Base-by-base conservation (phyloP, 2,888 invertebrate genomes). In the Agapetus fuscipes region DNA sequence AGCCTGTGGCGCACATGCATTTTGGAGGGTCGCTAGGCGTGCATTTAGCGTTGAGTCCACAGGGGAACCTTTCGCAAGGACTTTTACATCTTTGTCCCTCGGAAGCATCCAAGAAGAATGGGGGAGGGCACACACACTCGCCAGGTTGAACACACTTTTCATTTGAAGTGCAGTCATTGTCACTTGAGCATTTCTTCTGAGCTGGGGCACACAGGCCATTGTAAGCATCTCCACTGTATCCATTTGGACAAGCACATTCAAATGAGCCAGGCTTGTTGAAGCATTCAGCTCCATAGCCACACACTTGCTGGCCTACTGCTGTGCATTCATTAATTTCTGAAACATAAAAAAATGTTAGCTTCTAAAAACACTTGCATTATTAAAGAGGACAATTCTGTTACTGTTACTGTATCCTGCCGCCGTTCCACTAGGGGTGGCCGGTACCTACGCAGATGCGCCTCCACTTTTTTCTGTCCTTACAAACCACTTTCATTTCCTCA, bases 141-240 rank as follows among this genome's bases (percentile, higher is more conserved):
- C 91, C 91, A 2, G 90, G 90, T 58, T 91, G 86, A 16, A 90
- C 80, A 57, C 93, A 93, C 60, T 86, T 85, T 61, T 93, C 90
- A 56, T 93, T 91, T 0, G 80, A 60, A 37, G 78, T 78, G 56
- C 93, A 93, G 56, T 91, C 90, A 39, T 76, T 76, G 55, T 91
- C 88, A 47, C 76, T 79, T 3, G 82, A 75, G 55, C 91, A 93
- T 46, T 83, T 76, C 49, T 86, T 81, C 57, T 86, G 87, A 41
- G 84, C 83, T 7, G 85, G 78, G 3, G 85, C 76, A 56, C 93
- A 93, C 13, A 85, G 72, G 1, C 85, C 86, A 40, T 83, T 79
- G 58, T 83, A 80, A 2, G 86, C 74, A 61, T 90, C 89, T 37
- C 88, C 87, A 33, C 80, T 76, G 53, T 85, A 87, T 6, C 86